These are phyloP conservation scores for Aspiorhynchus laticeps DNA, from an alignment of 2,113 vertebrate species.

Conservation along the genomic window DNA sequence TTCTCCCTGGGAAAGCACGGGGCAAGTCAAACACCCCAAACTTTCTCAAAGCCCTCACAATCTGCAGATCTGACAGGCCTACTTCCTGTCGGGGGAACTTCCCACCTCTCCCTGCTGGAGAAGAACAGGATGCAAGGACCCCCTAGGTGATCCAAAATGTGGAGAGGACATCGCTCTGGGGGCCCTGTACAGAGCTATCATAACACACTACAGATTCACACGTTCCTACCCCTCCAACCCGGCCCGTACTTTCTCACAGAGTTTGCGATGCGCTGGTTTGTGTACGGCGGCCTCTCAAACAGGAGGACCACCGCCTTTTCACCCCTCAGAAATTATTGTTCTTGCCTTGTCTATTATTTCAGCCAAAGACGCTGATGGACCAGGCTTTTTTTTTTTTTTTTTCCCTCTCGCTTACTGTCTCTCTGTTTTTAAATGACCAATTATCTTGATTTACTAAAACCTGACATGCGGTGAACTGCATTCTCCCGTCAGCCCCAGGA, in stretches of 20 bases:
- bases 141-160: conserved; percentile 73
- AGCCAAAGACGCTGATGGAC: not conserved
- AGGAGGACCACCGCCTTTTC: conserved; percentile 15
- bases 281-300: conserved; percentile 31
- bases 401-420: conserved; percentile 1
- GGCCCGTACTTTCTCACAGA: conserved; percentile 43
- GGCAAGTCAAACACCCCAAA: conserved; percentile 63
- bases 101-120: conserved; percentile 62
- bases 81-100: conserved; percentile 67
- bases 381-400: not conserved
- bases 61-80: conserved; percentile 71
- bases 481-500: conserved; percentile 22
- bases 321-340: conserved; percentile 30
- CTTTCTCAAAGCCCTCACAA: conserved; percentile 70
- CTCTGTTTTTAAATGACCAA: conserved; percentile 32
- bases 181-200: conserved; percentile 67
- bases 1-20: conserved; percentile 60
- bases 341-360: conserved; percentile 32
- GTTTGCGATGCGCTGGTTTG: conserved; percentile 36
- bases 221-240: conserved; percentile 63
- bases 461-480: conserved; percentile 41
- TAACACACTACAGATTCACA: conserved; percentile 74
- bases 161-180: conserved; percentile 77
- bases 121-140: conserved; percentile 75
- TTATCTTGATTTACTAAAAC: conserved; percentile 58